Evolutionary conservation across 2,888 invertebrate genomes (phyloP).

Genomic region (Steinernema carpocapsae): DNA sequence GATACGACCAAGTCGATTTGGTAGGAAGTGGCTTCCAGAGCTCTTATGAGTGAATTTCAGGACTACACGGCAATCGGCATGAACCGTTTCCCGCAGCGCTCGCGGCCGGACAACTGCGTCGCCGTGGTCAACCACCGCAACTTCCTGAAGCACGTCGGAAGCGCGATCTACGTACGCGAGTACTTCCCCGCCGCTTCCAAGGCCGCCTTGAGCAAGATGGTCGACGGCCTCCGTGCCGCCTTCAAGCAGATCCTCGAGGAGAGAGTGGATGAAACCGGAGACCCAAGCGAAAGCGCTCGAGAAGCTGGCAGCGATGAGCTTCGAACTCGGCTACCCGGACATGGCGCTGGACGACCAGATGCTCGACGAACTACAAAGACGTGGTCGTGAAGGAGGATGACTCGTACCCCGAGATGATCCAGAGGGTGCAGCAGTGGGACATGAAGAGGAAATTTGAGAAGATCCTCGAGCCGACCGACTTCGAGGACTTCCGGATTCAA

Average conservation of each 20-base stretch:
- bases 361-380: slow-evolving; percentile 36
- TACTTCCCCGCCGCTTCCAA: slow-evolving; percentile 23
- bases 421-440: slow-evolving; percentile 35
- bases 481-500: slow-evolving; percentile 34
- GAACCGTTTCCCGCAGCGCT: not conserved
- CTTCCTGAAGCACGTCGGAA: slow-evolving; percentile 11
- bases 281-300: slow-evolving; percentile 16
- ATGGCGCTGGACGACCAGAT: not conserved
- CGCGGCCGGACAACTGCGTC: not conserved
- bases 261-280: slow-evolving; percentile 35
- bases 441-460: slow-evolving; percentile 33
- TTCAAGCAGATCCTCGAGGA: not conserved
- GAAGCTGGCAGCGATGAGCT: slow-evolving; percentile 4
- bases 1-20: slow-evolving; percentile 11
- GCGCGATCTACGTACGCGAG: slow-evolving; percentile 24
- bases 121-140: not conserved
- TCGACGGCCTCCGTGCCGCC: not conserved
- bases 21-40: not conserved
- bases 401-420: slow-evolving; percentile 34
- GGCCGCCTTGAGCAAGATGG: slow-evolving; percentile 7
- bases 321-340: slow-evolving; percentile 35
- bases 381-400: slow-evolving; percentile 33
- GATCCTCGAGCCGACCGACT: slow-evolving; percentile 36
- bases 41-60: not conserved
- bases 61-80: not conserved